Conservation (phyloP, 2,113 vertebrate species). For the Aramus guarauna region DNA sequence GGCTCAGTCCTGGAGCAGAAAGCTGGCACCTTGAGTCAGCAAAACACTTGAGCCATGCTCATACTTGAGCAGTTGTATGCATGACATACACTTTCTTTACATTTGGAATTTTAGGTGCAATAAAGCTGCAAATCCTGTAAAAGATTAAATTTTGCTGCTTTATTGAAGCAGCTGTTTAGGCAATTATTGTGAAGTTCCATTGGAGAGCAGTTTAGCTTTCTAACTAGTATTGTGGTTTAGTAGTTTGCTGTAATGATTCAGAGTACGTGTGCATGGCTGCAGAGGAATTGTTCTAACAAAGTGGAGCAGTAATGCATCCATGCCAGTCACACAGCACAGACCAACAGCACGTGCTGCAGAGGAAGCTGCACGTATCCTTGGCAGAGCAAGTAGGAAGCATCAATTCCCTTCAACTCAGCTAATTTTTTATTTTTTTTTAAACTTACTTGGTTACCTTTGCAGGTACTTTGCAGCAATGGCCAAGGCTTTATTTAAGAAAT, state of each 20-base stretch:
- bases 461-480: neutral
- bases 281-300: neutral
- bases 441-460: neutral
- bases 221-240: neutral
- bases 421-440: neutral
- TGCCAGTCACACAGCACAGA: neutral
- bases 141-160: neutral
- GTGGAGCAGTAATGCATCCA: neutral
- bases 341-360: neutral
- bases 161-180: neutral
- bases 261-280: neutral
- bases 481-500: neutral
- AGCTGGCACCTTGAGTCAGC: neutral
- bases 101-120: neutral
- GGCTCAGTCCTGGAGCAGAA: neutral
- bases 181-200: neutral
- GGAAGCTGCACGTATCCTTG: neutral
- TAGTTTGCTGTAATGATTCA: neutral
- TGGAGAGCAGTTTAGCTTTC: neutral
- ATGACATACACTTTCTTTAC: rapidly evolving
- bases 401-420: neutral
- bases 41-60: neutral
- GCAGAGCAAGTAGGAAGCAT: rapidly evolving
- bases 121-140: constrained; percentile 7
- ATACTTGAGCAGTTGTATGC: neutral